Evolutionary conservation across 2,113 vertebrate genomes (phyloP), one percentile per base, ranked within the genome.

Genomic region (Arothron firmamentum): DNA sequence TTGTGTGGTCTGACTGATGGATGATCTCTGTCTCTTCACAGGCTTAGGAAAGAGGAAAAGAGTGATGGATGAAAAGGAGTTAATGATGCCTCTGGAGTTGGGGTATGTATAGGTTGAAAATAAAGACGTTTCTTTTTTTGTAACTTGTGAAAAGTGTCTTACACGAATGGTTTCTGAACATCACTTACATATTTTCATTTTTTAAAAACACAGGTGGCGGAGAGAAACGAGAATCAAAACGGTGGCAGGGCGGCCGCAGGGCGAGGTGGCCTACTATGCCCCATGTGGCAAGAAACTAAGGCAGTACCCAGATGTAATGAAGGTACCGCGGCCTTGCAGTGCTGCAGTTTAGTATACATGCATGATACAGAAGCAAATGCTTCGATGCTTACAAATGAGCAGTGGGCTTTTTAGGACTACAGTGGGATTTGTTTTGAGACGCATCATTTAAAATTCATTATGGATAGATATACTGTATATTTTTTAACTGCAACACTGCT

Each of bases 281-380:
- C 95, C 96, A 2, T 98, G 95, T 85, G 96, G 96, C 64, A 98
- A 98, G 91, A 97, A 98, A 80, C 88, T 98, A 74, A 92, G 96
- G 47, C 97, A 99, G 86, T 99, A 96, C 87, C 96, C 96, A 54
- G 96, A 99, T 79, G 93, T 99, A 67, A 93, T 96, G 88, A 99
- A 99, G 96, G 97, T 99, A 94, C 70, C 55, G 45, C 4, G 45
- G 43, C 62, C 56, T 48, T 45, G 21, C 28, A 25, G 53, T 15
- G 20, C 34, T 38, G 34, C 34, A 38, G 34, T 38, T 38, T 38
- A 38, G 34, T 38, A 11, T 38, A 38, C 34, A 12, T 38, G 34
- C 34, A 38, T 38, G 34, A 38, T 38, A 4, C 34, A 38, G 34
- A 38, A 38, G 34, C 34, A 38, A 12, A 38, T 9, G 34, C 34